Percentiles rank a stretch among this genome's conserved stretches.
These are phyloP conservation scores for Rhodophaea formosa DNA, from an alignment of 2,888 invertebrate species.

Conservation along the genomic window DNA sequence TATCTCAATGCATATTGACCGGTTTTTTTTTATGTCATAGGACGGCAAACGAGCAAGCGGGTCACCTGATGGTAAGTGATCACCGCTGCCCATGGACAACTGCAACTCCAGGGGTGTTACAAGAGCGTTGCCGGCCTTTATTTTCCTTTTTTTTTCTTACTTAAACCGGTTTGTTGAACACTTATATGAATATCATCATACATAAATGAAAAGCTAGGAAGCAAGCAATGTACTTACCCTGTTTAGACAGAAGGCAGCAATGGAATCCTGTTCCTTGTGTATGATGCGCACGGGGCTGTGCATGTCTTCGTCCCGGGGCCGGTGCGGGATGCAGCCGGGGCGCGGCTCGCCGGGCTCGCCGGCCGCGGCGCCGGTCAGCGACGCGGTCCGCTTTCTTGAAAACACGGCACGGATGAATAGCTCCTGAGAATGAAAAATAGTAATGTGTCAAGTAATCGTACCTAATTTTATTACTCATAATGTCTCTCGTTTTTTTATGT, in stretches of 20 bases:
- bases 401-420: conserved; percentile 98
- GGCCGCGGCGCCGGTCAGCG: conserved; percentile 35
- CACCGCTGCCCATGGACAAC: too few relatives aligned
- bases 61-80: too few relatives aligned
- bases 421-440: conserved; percentile 71
- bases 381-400: conserved; percentile 86
- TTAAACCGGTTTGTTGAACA: neutral
- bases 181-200: too few relatives aligned
- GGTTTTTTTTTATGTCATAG: too few relatives aligned
- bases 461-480: too few relatives aligned
- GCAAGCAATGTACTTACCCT: conserved; percentile 79
- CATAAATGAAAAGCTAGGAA: conserved; percentile 6
- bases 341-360: conserved; percentile 29
- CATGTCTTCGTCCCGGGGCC: conserved; percentile 58
- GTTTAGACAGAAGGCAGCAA: conserved; percentile 97
- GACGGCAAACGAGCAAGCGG: too few relatives aligned
- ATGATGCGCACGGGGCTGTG: conserved; percentile 96
- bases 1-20: neutral
- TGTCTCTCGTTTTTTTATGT: too few relatives aligned
- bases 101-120: too few relatives aligned
- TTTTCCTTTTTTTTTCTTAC: neutral
- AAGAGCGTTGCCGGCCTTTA: too few relatives aligned
- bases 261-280: conserved; percentile 99
- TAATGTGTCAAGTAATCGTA: too few relatives aligned
- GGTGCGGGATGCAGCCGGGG: conserved; percentile 38